phyloP scores from a whole-genome alignment of 2,797 vertebrate genomes.

The Cynopterus sphinx region DNA sequence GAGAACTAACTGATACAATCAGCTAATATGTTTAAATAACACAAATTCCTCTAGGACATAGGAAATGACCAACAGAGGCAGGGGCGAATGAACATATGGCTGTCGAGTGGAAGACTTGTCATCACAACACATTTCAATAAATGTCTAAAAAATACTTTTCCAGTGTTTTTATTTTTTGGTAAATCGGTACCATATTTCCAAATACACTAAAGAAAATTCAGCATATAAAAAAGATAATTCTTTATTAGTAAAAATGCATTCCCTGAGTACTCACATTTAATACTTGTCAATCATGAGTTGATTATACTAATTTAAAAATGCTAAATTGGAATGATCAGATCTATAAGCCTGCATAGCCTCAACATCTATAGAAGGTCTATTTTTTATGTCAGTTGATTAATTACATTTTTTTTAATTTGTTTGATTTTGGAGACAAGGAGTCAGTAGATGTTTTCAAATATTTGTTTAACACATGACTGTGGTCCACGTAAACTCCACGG shows the following conservation, averaged over 20 bases:
- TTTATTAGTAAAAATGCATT: not conserved
- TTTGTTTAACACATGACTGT: not conserved
- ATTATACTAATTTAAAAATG: not conserved
- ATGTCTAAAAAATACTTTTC: not conserved
- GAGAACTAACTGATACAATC: not conserved
- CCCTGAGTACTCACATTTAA: not conserved
- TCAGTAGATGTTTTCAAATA: not conserved
- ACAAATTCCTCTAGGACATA: not conserved
- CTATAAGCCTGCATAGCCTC: not conserved
- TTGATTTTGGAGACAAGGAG: not conserved
- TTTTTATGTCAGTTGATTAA: not conserved
- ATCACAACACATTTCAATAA: not conserved
- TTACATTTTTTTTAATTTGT: not conserved
- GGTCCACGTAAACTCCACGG: not conserved
- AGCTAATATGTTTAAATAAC: not conserved
- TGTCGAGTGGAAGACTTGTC: not conserved
- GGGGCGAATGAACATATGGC: not conserved
- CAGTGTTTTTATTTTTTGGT: not conserved
- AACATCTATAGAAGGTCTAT: not conserved
- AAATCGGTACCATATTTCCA: not conserved
- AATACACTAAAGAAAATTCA: not conserved
- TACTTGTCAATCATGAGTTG: not conserved
- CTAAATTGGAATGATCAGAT: not conserved
- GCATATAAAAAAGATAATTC: not conserved
- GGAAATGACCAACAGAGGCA: not conserved